Percentiles rank a stretch among this genome's conserved stretches.
phyloP scores from a whole-genome alignment of 1,140 invertebrate species.

The Medauroidea extradentata region DNA sequence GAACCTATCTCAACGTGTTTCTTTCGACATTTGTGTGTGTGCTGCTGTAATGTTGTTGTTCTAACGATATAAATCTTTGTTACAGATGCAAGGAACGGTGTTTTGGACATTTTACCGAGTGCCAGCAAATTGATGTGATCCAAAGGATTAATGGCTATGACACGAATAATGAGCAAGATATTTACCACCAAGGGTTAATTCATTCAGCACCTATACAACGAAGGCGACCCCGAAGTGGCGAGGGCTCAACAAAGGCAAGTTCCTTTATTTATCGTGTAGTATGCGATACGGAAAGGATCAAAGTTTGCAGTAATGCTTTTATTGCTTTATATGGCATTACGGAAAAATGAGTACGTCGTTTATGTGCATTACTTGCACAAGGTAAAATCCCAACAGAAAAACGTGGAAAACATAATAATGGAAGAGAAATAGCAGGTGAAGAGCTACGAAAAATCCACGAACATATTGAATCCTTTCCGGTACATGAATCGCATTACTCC shows the following conservation, averaged over 20 bases:
- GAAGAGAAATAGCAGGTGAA: neutral
- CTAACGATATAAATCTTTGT: neutral
- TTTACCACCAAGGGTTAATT: neutral
- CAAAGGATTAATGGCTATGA: neutral
- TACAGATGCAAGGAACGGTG: conserved; percentile 1
- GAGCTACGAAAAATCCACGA: neutral
- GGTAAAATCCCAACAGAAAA: neutral
- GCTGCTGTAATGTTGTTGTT: neutral
- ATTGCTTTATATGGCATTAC: neutral
- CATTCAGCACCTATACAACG: neutral
- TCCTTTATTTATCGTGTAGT: neutral
- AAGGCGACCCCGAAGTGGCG: neutral
- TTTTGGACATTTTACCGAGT: neutral
- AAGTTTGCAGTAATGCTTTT: neutral
- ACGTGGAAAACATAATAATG: neutral
- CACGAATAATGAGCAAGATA: conserved; percentile 1
- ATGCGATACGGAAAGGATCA: neutral
- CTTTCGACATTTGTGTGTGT: too few relatives aligned
- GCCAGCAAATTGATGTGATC: neutral
- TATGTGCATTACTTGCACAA: neutral
- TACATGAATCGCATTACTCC: neutral
- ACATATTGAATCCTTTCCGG: conserved; percentile 1
- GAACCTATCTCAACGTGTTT: too few relatives aligned
- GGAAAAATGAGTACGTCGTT: neutral
- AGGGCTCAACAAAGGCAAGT: neutral